Conservation (phyloP, 2,888 invertebrate species). For the Atethmia centrago region DNA sequence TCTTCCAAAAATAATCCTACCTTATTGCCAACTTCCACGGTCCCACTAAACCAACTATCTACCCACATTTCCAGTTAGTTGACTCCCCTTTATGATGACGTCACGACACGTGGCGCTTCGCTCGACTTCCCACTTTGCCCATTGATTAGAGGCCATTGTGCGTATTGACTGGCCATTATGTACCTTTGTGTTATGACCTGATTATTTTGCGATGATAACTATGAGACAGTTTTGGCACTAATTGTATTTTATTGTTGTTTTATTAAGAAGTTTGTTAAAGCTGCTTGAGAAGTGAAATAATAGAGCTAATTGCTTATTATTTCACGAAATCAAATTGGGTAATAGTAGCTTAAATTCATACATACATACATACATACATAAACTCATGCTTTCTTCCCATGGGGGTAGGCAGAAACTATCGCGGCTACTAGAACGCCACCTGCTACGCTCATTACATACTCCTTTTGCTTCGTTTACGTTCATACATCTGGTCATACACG, state of each 20-base stretch:
- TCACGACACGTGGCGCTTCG: slow-evolving; percentile 57
- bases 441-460: too few species aligned
- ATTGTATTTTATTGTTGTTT: slow-evolving; percentile 15
- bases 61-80: slow-evolving; percentile 46
- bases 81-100: slow-evolving; percentile 44
- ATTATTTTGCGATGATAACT: slow-evolving; percentile 35
- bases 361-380: too few species aligned
- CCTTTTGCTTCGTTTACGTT: too few species aligned
- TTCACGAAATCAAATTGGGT: too few species aligned
- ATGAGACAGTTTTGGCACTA: neutral
- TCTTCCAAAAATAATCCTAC: neutral
- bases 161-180: slow-evolving; percentile 37
- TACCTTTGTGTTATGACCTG: slow-evolving; percentile 35
- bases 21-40: neutral
- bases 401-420: too few species aligned
- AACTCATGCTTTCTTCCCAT: too few species aligned
- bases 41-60: neutral
- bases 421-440: too few species aligned
- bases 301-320: too few species aligned
- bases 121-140: slow-evolving; percentile 43
- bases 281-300: neutral
- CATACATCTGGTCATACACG: too few species aligned
- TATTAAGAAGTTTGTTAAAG: neutral
- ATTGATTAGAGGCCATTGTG: slow-evolving; percentile 64
- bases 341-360: too few species aligned